Evolutionary conservation across 2,888 invertebrate species (phyloP), one percentile per base, ranked within the genome.

Genomic region (Leptopilina drosophilae): DNA sequence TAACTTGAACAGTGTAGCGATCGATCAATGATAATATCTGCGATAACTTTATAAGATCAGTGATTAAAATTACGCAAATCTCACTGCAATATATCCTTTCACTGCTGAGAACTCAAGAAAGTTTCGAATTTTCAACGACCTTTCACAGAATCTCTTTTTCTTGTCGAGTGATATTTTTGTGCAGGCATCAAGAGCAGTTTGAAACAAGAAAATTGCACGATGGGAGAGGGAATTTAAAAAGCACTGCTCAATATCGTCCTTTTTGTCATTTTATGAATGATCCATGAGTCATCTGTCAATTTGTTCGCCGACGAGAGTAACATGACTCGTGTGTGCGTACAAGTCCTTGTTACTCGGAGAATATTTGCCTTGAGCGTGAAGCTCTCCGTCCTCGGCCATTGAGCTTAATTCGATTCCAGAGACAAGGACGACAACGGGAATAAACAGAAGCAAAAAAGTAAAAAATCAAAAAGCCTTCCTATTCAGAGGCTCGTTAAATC

Each of bases 401-500:
- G 67, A 56, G 77, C 77, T 82, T 81, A 83, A 84, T 84, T 83
- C 49, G 69, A 53, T 69, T 56, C 69, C 78, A 53, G 65, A 64
- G 49, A 12, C 20, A 49, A 33, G 33, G 33, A 26, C 78, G 26
- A 67, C 69, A 20, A 20, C 14, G 33, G n/a, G 62, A 62, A 78
- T 81, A 76, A 81, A 78, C 40, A 65, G 64, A 76, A 20, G 59
- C 14, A 76, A 77, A 59, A 56, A 59, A 81, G 59, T 76, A 69
- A 78, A 75, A 69, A 80, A 79, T 78, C 78, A 80, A 20, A 80
- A 85, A 82, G 85, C 86, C 87, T 87, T 87, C 86, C 87, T 88
- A 87, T 89, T 88, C 85, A 85, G 86, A 78, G 87, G 87, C 90
- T 90, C 89, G 90, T 90, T 90, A 90, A 90, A 90, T 90, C 89